Conservation (phyloP, 2,888 invertebrate species). For the Leucozona laternaria region DNA sequence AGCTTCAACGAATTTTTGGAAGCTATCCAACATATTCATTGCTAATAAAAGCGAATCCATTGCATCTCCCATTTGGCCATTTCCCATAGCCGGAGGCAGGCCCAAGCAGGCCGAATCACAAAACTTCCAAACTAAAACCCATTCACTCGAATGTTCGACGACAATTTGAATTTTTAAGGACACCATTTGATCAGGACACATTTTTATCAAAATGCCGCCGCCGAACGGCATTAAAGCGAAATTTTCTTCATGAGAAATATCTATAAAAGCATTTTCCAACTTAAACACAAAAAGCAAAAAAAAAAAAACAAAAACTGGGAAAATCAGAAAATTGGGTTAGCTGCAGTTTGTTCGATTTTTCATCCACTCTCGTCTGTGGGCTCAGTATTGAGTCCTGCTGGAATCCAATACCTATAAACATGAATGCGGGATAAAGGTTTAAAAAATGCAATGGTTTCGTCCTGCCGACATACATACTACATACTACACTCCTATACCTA, state of each 20-base stretch:
- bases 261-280: conserved; percentile 23
- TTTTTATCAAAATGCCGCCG: conserved; percentile 31
- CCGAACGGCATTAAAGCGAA: conserved; percentile 48
- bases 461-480: conserved; percentile 1
- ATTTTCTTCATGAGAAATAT: conserved; percentile 26
- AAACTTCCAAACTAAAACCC: conserved; percentile 45
- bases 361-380: conserved; percentile 47
- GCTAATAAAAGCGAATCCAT: conserved; percentile 66
- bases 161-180: conserved; percentile 72
- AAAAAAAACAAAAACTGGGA: background rate
- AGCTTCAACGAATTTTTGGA: conserved; percentile 38
- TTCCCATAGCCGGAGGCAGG: background rate
- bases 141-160: conserved; percentile 65
- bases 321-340: conserved; percentile 65
- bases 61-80: background rate
- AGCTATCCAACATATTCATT: conserved; percentile 69
- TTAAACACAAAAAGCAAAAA: conserved; percentile 20
- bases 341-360: conserved; percentile 71
- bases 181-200: conserved; percentile 66
- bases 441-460: conserved; percentile 34
- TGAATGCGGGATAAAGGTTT: background rate
- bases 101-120: background rate
- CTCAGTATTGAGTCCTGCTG: conserved; percentile 21
- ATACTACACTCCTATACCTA: background rate
- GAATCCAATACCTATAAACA: conserved; percentile 22